phyloP scores from a whole-genome alignment of 2,113 vertebrate species.

The Aspiorhynchus laticeps region DNA sequence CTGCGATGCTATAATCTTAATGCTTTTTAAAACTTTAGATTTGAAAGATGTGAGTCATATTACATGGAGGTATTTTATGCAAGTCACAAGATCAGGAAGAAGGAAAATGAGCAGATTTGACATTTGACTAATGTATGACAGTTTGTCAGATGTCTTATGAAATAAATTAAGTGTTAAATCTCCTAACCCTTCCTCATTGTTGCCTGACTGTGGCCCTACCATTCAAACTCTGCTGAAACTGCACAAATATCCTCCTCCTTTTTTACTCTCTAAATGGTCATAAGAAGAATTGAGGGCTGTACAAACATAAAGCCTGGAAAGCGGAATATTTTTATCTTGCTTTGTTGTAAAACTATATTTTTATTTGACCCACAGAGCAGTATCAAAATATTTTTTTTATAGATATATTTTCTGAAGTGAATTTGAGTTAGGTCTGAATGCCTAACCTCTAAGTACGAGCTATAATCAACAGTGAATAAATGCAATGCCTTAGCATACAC shows the following conservation, averaged over 20 bases:
- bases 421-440: neutral
- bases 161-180: neutral
- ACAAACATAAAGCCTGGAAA: neutral
- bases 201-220: neutral
- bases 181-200: neutral
- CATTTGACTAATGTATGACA: slow-evolving; percentile 8
- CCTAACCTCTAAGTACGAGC: neutral
- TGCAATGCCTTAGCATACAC: neutral
- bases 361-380: neutral
- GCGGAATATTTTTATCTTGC: neutral
- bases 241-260: neutral
- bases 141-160: neutral
- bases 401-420: neutral
- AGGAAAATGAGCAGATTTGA: neutral
- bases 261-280: neutral
- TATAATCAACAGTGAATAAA: neutral
- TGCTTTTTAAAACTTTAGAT: neutral
- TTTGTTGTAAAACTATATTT: neutral
- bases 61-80: neutral
- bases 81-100: neutral
- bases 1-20: neutral
- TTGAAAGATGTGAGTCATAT: neutral
- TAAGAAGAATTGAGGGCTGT: neutral
- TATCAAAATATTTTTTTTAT: neutral
- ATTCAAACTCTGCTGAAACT: neutral